phyloP scores from a whole-genome alignment of 2,113 vertebrate species.

The Mus pahari region DNA sequence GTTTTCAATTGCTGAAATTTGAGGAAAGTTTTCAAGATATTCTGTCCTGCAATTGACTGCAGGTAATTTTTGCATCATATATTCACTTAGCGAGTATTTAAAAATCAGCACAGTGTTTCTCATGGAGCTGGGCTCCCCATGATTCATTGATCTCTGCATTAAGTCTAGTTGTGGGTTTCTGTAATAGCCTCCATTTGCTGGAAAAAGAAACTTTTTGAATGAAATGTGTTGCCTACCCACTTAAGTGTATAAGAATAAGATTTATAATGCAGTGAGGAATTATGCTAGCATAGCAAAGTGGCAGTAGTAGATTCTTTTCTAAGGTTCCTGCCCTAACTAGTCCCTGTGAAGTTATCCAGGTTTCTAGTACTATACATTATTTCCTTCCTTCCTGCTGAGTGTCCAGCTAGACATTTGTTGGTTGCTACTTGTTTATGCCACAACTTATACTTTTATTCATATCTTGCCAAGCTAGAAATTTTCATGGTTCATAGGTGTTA shows the following conservation, averaged over 20 bases:
- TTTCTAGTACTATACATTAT: neutral
- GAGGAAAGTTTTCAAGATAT: neutral
- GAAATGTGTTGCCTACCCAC: neutral
- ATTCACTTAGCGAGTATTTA: conserved; percentile 21
- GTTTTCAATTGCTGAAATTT: conserved; percentile 34
- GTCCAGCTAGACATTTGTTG: neutral
- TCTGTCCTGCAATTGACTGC: neutral
- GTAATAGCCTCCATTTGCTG: neutral
- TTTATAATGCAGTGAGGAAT: neutral
- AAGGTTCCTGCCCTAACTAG: neutral
- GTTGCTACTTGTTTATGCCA: neutral
- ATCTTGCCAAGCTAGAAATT: neutral
- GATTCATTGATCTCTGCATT: neutral
- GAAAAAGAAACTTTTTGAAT: neutral
- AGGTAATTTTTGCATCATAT: neutral
- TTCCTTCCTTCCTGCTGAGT: neutral
- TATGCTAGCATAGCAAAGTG: neutral
- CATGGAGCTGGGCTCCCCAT: neutral
- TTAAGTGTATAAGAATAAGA: neutral
- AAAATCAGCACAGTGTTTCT: neutral
- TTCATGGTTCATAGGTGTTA: neutral
- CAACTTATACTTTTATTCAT: neutral
- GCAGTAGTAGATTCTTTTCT: neutral
- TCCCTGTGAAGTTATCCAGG: neutral
- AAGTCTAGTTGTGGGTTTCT: neutral